These are phyloP conservation scores for Mellilla xanthometata DNA, from an alignment of 2,888 invertebrate genomes.

Conservation along the genomic window DNA sequence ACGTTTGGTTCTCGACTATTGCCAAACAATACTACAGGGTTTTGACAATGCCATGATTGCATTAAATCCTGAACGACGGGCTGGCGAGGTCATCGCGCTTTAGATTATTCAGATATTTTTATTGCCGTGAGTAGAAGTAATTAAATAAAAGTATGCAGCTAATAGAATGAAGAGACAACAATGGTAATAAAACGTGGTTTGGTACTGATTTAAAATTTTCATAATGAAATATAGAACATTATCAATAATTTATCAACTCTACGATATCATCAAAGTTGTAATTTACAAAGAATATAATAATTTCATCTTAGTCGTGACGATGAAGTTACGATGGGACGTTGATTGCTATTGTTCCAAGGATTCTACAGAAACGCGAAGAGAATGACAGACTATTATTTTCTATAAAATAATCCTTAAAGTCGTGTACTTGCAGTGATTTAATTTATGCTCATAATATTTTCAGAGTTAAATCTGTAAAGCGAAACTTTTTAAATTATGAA, in stretches of 20 bases:
- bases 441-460: too few species aligned
- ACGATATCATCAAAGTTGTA: constrained; percentile 24
- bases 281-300: constrained; percentile 42
- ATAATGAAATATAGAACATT: too few species aligned
- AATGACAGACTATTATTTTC: too few species aligned
- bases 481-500: too few species aligned
- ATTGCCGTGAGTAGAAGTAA: constrained; percentile 26
- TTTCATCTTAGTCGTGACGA: constrained; percentile 54
- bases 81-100: constrained; percentile 54
- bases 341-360: constrained; percentile 48
- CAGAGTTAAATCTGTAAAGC: too few species aligned
- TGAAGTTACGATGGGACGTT: constrained; percentile 43
- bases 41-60: constrained; percentile 55
- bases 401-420: too few species aligned
- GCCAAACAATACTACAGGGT: constrained; percentile 47
- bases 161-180: neutral
- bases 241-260: neutral
- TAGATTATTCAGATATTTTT: constrained; percentile 39
- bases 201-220: neutral
- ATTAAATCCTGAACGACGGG: constrained; percentile 52
- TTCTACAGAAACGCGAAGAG: constrained; percentile 39
- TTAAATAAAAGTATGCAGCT: neutral
- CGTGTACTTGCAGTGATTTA: too few species aligned
- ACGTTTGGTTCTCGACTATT: constrained; percentile 37
- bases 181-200: neutral